Conservation (phyloP, 2,797 vertebrate genomes). For the Gadopsis bispinosus region DNA sequence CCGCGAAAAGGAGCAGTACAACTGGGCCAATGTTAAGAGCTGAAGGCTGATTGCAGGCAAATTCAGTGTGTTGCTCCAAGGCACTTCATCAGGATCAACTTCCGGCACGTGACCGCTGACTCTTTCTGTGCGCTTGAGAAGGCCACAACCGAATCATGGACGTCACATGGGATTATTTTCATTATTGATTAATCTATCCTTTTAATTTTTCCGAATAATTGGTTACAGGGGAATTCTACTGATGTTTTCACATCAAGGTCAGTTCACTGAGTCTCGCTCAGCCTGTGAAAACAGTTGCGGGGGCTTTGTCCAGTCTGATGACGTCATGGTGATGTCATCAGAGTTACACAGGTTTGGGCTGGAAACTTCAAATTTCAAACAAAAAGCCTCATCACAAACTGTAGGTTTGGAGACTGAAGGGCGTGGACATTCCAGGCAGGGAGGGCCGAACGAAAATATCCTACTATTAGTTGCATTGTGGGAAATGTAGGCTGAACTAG, state of each 20-base stretch:
- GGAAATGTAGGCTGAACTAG: background rate
- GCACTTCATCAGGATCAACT: background rate
- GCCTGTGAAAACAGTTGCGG: too few species aligned
- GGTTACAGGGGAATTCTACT: background rate
- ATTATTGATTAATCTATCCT: background rate
- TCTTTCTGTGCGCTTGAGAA: background rate
- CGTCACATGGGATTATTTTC: background rate
- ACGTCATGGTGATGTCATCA: background rate
- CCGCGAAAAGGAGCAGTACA: background rate
- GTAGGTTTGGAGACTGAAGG: background rate
- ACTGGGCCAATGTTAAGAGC: background rate
- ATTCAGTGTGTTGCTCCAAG: background rate
- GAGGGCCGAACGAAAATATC: background rate
- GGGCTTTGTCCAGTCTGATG: too few species aligned
- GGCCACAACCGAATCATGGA: background rate
- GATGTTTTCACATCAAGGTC: too few species aligned
- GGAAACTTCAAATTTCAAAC: background rate
- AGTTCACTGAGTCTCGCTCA: too few species aligned
- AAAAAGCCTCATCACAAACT: background rate
- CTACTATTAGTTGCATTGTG: background rate
- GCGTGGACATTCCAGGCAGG: background rate
- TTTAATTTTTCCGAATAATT: background rate
- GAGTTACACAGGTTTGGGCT: background rate
- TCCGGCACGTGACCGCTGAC: background rate
- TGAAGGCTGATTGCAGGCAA: background rate